Base-by-base conservation (phyloP, 2,888 invertebrate genomes). In the Tipula helvola region DNA sequence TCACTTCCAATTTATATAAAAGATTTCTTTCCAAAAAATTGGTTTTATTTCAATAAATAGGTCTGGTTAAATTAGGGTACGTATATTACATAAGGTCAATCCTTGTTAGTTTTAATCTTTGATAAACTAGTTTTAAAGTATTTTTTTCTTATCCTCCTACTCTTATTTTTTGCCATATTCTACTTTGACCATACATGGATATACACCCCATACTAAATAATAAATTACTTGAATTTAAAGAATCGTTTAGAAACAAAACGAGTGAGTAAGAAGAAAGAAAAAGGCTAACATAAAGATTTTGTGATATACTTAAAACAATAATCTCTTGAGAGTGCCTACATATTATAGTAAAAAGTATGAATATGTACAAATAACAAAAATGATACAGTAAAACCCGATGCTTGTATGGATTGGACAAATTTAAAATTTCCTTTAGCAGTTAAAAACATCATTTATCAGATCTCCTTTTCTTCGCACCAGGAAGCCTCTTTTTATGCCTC, bases 31-130 rank as follows among this genome's bases (percentile, higher is more conserved):
- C 16, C 52, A 57, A 57, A 71, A 28, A 71, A 28, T 71, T 71
- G 71, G 71, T 18, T 71, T 71, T 71, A 71, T 71, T 71, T 71
- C 71, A 71, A 71, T 71, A 71, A 71, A 71, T 71, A 71, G 71
- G 71, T 71, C 28, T 71, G 8, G 71, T 71, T 71, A 71, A 71
- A 71, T 71, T 71, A 71, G 71, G 71, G 71, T 71, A 71, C 71
- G 28, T 41, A 16, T n/a, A 71, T 71, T 71, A 71, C 28, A 71
- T 71, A 71, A 71, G 71, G 71, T 71, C 71, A 71, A 71, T 71
- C 71, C 71, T 71, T 71, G 71, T 71, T 71, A 71, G 71, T 71
- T 71, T 71, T 71, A 71, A 71, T 71, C 71, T 71, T 71, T 71
- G 71, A 71, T 71, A 71, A 71, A 71, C 71, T 71, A 71, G n/a